A percentile compares a stretch with the other conserved stretches of the same genome.
phyloP scores from a whole-genome alignment of 2,113 vertebrate species.

The Sterrhoptilus dennistouni region DNA sequence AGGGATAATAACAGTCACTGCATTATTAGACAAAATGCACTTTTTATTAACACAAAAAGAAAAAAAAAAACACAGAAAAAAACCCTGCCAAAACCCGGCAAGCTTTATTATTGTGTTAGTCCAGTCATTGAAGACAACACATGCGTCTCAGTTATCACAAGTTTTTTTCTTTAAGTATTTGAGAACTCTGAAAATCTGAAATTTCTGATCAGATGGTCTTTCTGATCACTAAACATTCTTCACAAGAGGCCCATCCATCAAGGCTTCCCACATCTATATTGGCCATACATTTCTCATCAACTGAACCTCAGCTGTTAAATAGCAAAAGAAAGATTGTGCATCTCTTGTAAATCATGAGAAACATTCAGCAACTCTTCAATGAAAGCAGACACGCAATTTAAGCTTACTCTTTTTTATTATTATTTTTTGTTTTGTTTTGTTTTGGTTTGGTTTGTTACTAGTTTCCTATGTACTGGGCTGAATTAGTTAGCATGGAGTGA shows the following conservation, averaged over 20 bases:
- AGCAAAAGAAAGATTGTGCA: background rate
- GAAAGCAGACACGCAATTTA: background rate
- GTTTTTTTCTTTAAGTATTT: background rate
- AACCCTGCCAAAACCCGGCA: background rate
- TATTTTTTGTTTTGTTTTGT: background rate
- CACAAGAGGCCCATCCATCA: background rate
- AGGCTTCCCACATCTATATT: accelerated
- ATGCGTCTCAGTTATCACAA: background rate
- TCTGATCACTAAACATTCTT: background rate
- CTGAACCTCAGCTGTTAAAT: background rate
- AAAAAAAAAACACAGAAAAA: background rate
- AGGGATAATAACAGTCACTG: background rate
- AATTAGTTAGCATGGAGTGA: background rate
- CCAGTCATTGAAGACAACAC: background rate
- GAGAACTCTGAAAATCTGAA: background rate
- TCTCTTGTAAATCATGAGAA: background rate
- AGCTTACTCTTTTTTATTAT: accelerated
- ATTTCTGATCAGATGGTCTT: background rate
- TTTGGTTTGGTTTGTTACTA: background rate
- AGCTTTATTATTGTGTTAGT: background rate
- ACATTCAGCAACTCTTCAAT: background rate
- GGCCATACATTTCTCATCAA: background rate
- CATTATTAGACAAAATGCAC: background rate
- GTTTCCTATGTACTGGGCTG: background rate
- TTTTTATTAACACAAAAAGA: background rate